Percentiles rank a stretch among this genome's conserved stretches.
These are phyloP conservation scores for Acropora yongei DNA, from an alignment of 64 coral and sea anemone genomes.

Conservation along the genomic window DNA sequence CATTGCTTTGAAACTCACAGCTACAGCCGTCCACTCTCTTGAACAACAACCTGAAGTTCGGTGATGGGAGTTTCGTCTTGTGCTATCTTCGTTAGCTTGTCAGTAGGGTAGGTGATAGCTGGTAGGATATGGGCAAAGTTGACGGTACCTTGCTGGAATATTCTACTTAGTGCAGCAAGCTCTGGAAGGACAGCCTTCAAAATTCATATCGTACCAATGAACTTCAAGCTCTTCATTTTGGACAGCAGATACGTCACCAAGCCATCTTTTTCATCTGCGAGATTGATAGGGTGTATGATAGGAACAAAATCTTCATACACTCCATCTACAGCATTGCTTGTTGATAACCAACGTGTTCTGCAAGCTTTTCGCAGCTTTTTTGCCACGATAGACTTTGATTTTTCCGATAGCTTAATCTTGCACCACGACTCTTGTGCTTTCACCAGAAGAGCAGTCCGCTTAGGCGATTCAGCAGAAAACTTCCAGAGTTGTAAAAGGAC, in stretches of 20 bases:
- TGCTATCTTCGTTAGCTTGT: constrained; percentile 43
- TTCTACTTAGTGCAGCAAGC: constrained; percentile 50
- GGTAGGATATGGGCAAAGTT: constrained; percentile 15
- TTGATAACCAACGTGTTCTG: too few relatives aligned
- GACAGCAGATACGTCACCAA: constrained; percentile 32
- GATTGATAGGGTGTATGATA: neutral
- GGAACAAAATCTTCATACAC: too few relatives aligned
- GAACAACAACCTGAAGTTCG: constrained; percentile 30
- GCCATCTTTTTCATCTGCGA: constrained; percentile 36
- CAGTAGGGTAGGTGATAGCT: constrained; percentile 40
- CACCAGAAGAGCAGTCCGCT: too few relatives aligned
- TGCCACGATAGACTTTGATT: too few relatives aligned
- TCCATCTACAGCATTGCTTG: too few relatives aligned
- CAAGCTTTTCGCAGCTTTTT: too few relatives aligned
- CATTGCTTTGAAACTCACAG: neutral
- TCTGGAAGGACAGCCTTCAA: constrained; percentile 68
- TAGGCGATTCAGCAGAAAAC: too few relatives aligned
- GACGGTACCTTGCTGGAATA: constrained; percentile 57
- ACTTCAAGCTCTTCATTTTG: constrained; percentile 60
- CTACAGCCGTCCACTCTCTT: constrained; percentile 25
- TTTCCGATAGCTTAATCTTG: too few relatives aligned
- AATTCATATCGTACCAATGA: constrained; percentile 59
- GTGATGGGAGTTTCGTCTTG: too few relatives aligned
- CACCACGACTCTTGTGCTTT: too few relatives aligned
- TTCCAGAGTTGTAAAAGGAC: too few relatives aligned